phyloP scores from a whole-genome alignment of 2,113 vertebrate genomes.

The Trogon surrucura region DNA sequence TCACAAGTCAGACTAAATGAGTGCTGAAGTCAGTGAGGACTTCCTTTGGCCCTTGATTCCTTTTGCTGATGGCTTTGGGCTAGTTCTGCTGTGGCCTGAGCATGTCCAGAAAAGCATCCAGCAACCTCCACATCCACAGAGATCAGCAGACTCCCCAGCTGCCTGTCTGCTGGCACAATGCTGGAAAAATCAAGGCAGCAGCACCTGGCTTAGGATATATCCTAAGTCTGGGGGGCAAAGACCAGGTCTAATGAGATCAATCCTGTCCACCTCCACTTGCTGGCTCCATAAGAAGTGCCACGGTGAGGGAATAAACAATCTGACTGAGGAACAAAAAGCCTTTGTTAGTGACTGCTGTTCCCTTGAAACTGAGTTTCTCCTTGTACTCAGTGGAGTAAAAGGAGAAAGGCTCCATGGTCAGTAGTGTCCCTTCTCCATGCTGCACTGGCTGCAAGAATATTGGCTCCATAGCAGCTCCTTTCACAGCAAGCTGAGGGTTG shows the following conservation, averaged over 20 bases:
- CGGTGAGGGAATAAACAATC: not conserved
- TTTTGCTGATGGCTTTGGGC: not conserved
- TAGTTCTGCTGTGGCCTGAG: not conserved
- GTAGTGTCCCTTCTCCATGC: not conserved
- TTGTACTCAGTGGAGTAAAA: not conserved
- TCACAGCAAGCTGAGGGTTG: not conserved
- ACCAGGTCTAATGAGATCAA: not conserved
- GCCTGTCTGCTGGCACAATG: rapidly evolving
- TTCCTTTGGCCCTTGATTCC: not conserved
- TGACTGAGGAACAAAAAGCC: not conserved
- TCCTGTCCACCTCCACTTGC: not conserved
- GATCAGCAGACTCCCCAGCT: not conserved
- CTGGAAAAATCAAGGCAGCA: not conserved
- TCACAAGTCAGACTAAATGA: not conserved
- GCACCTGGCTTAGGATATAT: not conserved
- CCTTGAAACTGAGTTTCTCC: not conserved
- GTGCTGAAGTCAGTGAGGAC: not conserved
- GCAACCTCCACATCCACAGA: not conserved
- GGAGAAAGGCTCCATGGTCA: not conserved
- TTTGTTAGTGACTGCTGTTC: not conserved
- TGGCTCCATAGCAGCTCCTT: not conserved
- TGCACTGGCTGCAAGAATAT: not conserved
- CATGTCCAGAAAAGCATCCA: not conserved
- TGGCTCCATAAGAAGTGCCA: not conserved
- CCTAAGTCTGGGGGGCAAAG: rapidly evolving